Base-by-base conservation (phyloP, 1,140 invertebrate species). In the Euschistus heros region DNA sequence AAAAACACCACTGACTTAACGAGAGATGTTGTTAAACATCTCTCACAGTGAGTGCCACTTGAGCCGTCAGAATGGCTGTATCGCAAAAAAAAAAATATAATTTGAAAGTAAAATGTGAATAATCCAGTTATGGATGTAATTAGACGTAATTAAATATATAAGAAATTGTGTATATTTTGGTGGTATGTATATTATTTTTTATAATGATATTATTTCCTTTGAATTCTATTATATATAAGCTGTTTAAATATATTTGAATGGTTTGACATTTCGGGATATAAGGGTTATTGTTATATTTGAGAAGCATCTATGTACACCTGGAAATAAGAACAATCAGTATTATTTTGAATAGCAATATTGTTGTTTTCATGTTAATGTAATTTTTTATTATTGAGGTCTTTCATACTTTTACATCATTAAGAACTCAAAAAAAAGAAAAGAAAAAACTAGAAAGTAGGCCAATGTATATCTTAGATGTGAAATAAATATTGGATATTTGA, bases 271-370 rank as follows among this genome's bases (percentile, higher is more conserved):
- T 20, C 22, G 47, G 47, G n/a, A 50, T n/a, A 50, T 50, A 50
- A 50, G 47, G 47, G 47, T 50, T 22, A 14, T 22, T 50, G n/a
- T 18, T 50, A 20, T 20, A 13, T 37, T 37, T 10, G 33, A 37
- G 33, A 37, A 13, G 33, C n/a, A 47, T 50, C 22, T 50, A 50
- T 22, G 22, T 50, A 22, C n/a, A 50, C 2, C 2, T 50, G 47
- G 47, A 20, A 50, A 50, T 18, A 50, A 50, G 47, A 50, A 50
- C 47, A 50, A 50, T 50, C 47, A 50, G 47, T 50, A 50, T 50
- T 50, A 50, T 50, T 50, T 50, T 50, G 22, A 8, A 50, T 50
- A 50, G 47, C 47, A 50, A 50, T 50, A 50, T 50, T 20, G n/a
- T 18, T 50, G 22, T 20, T 50, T 50, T 18, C 47, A 18, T 20